Percentiles rank a stretch among this genome's conserved stretches.
Evolutionary conservation across 2,888 invertebrate genomes (phyloP).

Genomic region (Alsophila aescularia): DNA sequence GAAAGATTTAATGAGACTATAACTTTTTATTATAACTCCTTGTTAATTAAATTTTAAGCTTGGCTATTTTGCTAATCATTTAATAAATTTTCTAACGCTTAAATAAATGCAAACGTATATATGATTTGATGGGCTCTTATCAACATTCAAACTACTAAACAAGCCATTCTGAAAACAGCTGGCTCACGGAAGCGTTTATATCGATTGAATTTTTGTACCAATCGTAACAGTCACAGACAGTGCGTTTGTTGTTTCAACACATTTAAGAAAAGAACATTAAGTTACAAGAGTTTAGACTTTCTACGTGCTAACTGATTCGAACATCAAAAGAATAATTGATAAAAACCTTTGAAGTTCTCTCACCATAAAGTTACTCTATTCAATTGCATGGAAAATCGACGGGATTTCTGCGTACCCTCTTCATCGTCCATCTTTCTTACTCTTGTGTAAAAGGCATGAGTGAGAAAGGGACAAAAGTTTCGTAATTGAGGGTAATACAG

Average conservation of each 20-base stretch:
- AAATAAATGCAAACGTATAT: not conserved
- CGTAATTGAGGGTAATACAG: slow-evolving; percentile 75
- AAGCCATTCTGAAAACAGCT: not conserved
- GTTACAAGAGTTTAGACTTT: not conserved
- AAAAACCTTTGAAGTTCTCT: slow-evolving; percentile 71
- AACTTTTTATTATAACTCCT: too few species aligned
- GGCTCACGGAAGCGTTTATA: slow-evolving; percentile 4
- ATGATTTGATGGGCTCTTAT: not conserved
- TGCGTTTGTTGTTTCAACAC: not conserved
- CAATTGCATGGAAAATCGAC: slow-evolving; percentile 81
- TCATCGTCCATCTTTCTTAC: slow-evolving; percentile 49
- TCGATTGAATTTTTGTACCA: slow-evolving; percentile 5
- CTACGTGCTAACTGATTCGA: slow-evolving; percentile 23
- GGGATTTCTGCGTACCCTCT: slow-evolving; percentile 68
- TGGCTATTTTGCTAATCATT: too few species aligned
- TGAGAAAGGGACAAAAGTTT: slow-evolving; percentile 47
- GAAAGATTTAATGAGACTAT: too few species aligned
- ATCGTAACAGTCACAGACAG: not conserved
- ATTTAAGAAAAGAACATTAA: not conserved
- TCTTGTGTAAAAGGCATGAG: slow-evolving; percentile 26
- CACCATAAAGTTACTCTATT: slow-evolving; percentile 77
- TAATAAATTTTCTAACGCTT: too few species aligned
- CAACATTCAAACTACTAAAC: not conserved
- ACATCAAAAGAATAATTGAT: slow-evolving; percentile 41
- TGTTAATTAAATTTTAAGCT: too few species aligned